Conservation (phyloP, 1,140 invertebrate species). For the Tyrophagus putrescentiae region DNA sequence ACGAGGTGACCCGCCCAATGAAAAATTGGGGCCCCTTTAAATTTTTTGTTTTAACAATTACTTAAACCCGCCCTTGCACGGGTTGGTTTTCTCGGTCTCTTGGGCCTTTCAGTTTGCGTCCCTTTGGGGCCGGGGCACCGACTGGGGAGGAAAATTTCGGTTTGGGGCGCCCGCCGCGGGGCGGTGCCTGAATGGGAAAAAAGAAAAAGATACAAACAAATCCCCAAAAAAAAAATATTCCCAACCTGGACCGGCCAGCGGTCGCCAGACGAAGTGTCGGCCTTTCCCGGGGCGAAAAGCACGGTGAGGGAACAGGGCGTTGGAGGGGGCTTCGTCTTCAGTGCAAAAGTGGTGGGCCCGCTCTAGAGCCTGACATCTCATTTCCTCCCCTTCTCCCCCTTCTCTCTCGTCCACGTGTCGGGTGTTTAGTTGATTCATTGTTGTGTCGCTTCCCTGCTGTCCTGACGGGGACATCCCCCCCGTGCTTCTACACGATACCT, state of each 20-base stretch:
- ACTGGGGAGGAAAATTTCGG: slow-evolving; percentile 47
- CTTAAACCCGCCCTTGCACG: slow-evolving; percentile 51
- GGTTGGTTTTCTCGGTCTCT: slow-evolving; percentile 45
- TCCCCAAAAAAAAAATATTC: not conserved
- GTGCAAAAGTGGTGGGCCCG: slow-evolving; percentile 22
- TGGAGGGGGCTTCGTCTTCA: slow-evolving; percentile 37
- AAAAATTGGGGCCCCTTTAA: not conserved
- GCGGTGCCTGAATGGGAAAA: slow-evolving; percentile 41
- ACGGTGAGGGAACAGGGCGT: slow-evolving; percentile 41
- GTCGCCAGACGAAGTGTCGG: slow-evolving; percentile 42
- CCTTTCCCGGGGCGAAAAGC: slow-evolving; percentile 34
- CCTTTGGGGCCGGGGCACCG: slow-evolving; percentile 39
- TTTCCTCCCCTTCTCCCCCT: not conserved
- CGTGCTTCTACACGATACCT: too few species aligned
- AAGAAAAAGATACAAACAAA: not conserved
- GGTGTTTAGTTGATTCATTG: not conserved
- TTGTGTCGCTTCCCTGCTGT: not conserved
- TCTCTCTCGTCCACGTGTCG: not conserved
- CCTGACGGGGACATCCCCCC: too few species aligned
- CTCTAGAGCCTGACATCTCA: too few species aligned
- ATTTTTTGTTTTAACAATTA: slow-evolving; percentile 19
- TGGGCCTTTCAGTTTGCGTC: slow-evolving; percentile 40
- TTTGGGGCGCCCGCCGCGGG: slow-evolving; percentile 53
- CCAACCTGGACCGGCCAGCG: slow-evolving; percentile 38
- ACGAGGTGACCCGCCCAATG: slow-evolving; percentile 36